Evolutionary conservation across 92 coral and sea anemone species (phyloP), one percentile per base, ranked within the genome.

Genomic region (Scolanthus callimorphus): DNA sequence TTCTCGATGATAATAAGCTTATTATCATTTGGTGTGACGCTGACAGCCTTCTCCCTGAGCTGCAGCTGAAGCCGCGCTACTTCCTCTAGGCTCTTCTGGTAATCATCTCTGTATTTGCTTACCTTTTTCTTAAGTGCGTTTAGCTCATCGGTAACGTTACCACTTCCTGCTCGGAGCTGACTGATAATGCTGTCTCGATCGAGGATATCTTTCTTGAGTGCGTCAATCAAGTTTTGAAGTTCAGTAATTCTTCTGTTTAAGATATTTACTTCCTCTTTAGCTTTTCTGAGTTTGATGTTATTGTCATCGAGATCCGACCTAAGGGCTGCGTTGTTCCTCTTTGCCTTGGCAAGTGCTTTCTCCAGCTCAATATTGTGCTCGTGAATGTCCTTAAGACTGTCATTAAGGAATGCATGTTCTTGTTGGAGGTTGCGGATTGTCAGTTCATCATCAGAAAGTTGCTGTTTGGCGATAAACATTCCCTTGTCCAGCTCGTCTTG

Each of bases 81-180:
- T 15, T 87, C 90, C 13, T 87, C 84, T 22, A 75, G 64, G 43
- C 84, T 71, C 47, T 83, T 80, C 27, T 87, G 86, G 29, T 70
- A 82, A 49, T 78, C 84, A 48, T 74, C 78, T 4, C 90, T 81
- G 49, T 70, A 74, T 50, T 83, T 85, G 29, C 81, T 59, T 9
- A 85, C 70, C 60, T 83, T 87, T 46, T 65, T 78, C 20, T 70
- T 70, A 47, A 87, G 62, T 2, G 86, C 85, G 15, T 67, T 50
- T 28, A 83, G 60, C 20, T 78, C 77, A 20, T 68, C 86, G 20
- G 76, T 86, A 26, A 68, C 77, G 1, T 57, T 49, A 27, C 77
- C 72, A 22, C 72, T 75, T 8, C 71, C 81, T 15, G 83, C 52
- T 24, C 56, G 39, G 39, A 78, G 60, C 22, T 70, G 76, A 17